Evolutionary conservation across 2,888 invertebrate genomes (phyloP).

Genomic region (Epirrhoe tristata): DNA sequence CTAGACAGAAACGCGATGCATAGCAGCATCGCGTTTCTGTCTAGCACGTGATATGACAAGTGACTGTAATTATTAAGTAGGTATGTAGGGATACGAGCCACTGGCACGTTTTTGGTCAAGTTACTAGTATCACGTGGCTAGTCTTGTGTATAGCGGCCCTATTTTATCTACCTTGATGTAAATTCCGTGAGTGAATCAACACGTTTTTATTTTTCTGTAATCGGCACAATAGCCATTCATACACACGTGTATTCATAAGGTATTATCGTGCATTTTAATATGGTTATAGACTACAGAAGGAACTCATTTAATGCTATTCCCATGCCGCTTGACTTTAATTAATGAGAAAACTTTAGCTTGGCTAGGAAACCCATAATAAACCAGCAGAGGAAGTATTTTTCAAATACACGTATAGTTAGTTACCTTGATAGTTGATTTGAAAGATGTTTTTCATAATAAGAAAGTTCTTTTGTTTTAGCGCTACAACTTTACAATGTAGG

Average conservation of each 20-base stretch:
- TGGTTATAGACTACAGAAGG: not conserved
- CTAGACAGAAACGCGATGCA: too few relatives aligned
- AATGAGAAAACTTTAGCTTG: not conserved
- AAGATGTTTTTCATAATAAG: too few relatives aligned
- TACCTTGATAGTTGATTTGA: too few relatives aligned
- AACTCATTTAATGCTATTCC: slow-evolving; percentile 14
- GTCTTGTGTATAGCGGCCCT: not conserved
- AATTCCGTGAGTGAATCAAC: slow-evolving; percentile 43
- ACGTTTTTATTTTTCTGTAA: slow-evolving; percentile 40
- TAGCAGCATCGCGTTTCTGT: not conserved
- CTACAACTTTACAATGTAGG: too few relatives aligned
- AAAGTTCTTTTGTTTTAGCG: too few relatives aligned
- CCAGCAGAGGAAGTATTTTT: too few relatives aligned
- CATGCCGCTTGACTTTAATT: slow-evolving; percentile 21
- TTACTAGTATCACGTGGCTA: slow-evolving; percentile 4
- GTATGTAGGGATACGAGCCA: not conserved
- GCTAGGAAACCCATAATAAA: too few relatives aligned
- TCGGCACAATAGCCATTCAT: slow-evolving; percentile 24
- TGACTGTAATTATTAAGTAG: too few relatives aligned
- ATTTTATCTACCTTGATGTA: slow-evolving; percentile 28
- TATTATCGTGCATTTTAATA: slow-evolving; percentile 4
- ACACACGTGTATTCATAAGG: slow-evolving; percentile 1
- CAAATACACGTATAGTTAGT: too few relatives aligned
- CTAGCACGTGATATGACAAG: not conserved
- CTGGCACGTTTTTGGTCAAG: slow-evolving; percentile 48